Base-by-base conservation (phyloP, 2,888 invertebrate genomes). In the Stratiomys singularior region DNA sequence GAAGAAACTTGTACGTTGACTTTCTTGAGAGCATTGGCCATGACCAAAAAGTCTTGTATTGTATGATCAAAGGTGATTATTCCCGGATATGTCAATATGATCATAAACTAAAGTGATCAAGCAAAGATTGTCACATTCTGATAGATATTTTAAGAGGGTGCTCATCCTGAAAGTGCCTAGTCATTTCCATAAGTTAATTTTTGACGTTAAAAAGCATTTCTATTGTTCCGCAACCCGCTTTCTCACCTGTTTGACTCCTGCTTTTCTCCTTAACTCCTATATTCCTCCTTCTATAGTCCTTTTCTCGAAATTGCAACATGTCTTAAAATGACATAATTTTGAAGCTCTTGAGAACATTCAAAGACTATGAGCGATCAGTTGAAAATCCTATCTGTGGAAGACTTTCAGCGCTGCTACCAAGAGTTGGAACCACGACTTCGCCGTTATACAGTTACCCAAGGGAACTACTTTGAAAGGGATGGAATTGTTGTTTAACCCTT, bases 231-330 rank as follows among this genome's bases (percentile, higher is more conserved):
- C 56, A 56, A n/a, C 56, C 56, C 56, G n/a, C n/a, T n/a, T n/a
- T n/a, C n/a, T n/a, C 13, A n/a, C n/a, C n/a, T n/a, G n/a, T n/a
- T n/a, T n/a, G n/a, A 44, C 13, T 44, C 13, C 44, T 44, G 44
- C 13, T 44, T 7, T 44, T 44, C 44, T 44, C 13, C 44, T 9
- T 44, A 7, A 7, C 44, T 44, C 44, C 13, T 18, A 21, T 60
- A 25, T 60, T 60, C 60, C 21, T 25, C 60, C 25, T 7, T 23
- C n/a, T 11, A 23, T 7, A 60, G 60, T 60, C 25, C 60, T 25
- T 60, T 60, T 56, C 60, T n/a, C 18, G n/a, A 28, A 64, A n/a
- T 30, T 64, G 64, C 11, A 64, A 64, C n/a, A n/a, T n/a, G n/a
- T n/a, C n/a, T n/a, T n/a, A n/a, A n/a, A n/a, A n/a, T n/a, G n/a